Conservation (phyloP, 1,140 invertebrate species). For the Epicauta chinensis region DNA sequence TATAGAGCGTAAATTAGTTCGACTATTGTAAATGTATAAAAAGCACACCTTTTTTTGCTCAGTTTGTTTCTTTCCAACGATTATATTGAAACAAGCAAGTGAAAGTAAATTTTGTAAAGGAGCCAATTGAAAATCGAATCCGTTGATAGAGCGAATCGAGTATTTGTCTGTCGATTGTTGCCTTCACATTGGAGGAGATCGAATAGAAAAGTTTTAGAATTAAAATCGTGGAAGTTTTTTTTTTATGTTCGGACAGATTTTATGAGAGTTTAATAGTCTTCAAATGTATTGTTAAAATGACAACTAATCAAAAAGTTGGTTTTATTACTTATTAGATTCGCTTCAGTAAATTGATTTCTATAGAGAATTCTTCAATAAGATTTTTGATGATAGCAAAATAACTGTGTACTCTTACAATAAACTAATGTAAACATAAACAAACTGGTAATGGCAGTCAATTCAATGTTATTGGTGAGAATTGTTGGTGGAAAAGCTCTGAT, state of each 20-base stretch:
- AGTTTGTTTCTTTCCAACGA: not conserved
- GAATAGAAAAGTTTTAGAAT: conserved; percentile 16
- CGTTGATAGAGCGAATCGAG: not conserved
- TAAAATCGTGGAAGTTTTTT: conserved; percentile 16
- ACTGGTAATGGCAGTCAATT: too few species aligned
- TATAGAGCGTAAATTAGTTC: conserved; percentile 18
- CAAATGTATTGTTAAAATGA: conserved; percentile 17
- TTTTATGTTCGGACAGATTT: conserved; percentile 10
- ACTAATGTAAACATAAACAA: too few species aligned
- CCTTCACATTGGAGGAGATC: not conserved
- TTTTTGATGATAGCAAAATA: too few species aligned
- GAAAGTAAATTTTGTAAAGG: conserved; percentile 18
- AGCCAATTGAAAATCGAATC: conserved; percentile 23
- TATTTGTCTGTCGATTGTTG: conserved; percentile 1
- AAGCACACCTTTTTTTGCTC: conserved; percentile 9
- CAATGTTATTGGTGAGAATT: too few species aligned
- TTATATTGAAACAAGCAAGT: not conserved
- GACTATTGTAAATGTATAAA: conserved; percentile 3
- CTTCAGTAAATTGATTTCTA: too few species aligned
- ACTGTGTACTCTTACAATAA: too few species aligned
- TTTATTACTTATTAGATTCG: too few species aligned
- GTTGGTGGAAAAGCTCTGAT: too few species aligned
- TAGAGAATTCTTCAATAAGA: too few species aligned
- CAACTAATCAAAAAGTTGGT: conserved; percentile 6
- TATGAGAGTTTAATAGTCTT: conserved; percentile 21